Conservation (phyloP, 2,888 invertebrate species). For the Alloplasta piceator region DNA sequence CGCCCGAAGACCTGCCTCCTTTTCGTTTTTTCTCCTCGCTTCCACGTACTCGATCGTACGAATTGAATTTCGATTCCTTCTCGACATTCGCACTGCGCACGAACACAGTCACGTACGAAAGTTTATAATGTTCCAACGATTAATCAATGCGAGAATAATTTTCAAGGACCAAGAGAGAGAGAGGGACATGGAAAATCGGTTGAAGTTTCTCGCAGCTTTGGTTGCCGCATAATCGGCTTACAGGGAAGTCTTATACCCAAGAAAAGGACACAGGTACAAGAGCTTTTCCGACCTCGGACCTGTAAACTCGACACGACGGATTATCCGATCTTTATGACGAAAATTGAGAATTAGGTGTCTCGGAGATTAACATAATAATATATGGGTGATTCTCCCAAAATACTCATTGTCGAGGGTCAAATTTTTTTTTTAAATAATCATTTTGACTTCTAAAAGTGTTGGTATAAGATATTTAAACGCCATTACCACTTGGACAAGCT, state of each 20-base stretch:
- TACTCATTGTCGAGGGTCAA: too few species aligned
- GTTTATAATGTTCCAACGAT: slow-evolving; percentile 45
- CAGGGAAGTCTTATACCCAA: background rate
- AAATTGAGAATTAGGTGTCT: slow-evolving; percentile 41
- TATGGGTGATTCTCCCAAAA: too few species aligned
- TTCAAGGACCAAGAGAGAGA: slow-evolving; percentile 14
- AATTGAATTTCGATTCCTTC: slow-evolving; percentile 47
- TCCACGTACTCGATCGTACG: slow-evolving; percentile 33
- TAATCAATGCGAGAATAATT: slow-evolving; percentile 19
- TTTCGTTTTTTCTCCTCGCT: slow-evolving; percentile 14
- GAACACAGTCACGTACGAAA: background rate
- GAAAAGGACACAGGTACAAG: too few species aligned
- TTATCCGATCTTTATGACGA: slow-evolving; percentile 25
- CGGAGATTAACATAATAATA: slow-evolving; percentile 7
- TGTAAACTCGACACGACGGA: slow-evolving; percentile 40
- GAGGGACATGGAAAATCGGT: slow-evolving; percentile 3
- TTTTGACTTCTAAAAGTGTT: too few species aligned
- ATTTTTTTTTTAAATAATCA: too few species aligned
- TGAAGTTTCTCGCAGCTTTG: slow-evolving; percentile 39
- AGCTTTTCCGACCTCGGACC: background rate
- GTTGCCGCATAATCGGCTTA: slow-evolving; percentile 56
- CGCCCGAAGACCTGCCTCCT: background rate
- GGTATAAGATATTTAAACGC: too few species aligned
- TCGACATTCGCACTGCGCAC: background rate
- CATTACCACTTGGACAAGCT: too few species aligned